A percentile compares a stretch with the other conserved stretches of the same genome.
These are phyloP conservation scores for Monoplex corrugatus DNA, from an alignment of 2,888 invertebrate species.

Conservation along the genomic window DNA sequence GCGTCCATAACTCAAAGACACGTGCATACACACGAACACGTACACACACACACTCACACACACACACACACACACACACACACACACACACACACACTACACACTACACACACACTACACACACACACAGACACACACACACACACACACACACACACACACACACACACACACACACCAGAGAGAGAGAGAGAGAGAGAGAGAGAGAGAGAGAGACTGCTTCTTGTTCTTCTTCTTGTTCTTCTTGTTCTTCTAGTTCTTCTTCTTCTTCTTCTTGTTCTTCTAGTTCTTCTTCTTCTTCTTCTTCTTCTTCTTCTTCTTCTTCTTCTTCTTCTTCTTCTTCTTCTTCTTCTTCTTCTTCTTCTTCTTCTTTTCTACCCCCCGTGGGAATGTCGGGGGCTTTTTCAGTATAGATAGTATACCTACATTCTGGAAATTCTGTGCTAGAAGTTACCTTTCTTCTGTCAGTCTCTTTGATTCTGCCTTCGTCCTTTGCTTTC, in stretches of 20 bases:
- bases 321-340: not conserved
- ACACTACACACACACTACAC: too few species aligned
- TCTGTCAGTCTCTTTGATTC: too few species aligned
- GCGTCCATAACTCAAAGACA: not conserved
- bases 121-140: too few species aligned
- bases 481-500: too few species aligned
- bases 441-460: too few species aligned
- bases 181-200: not conserved
- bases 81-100: not conserved
- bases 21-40: not conserved
- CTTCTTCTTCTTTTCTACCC: not conserved
- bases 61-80: not conserved
- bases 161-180: constrained; percentile 1
- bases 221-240: too few species aligned
- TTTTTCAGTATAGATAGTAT: too few species aligned
- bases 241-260: too few species aligned
- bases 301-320: not conserved
- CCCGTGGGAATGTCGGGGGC: too few species aligned
- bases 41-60: not conserved
- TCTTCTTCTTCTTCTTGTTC: not conserved
- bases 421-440: too few species aligned
- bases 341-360: not conserved
- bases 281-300: not conserved
- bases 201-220: not conserved
- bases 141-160: constrained; percentile 1